Evolutionary conservation across 2,113 vertebrate genomes (phyloP), one percentile per base, ranked within the genome.

Genomic region (Bungarus multicinctus): DNA sequence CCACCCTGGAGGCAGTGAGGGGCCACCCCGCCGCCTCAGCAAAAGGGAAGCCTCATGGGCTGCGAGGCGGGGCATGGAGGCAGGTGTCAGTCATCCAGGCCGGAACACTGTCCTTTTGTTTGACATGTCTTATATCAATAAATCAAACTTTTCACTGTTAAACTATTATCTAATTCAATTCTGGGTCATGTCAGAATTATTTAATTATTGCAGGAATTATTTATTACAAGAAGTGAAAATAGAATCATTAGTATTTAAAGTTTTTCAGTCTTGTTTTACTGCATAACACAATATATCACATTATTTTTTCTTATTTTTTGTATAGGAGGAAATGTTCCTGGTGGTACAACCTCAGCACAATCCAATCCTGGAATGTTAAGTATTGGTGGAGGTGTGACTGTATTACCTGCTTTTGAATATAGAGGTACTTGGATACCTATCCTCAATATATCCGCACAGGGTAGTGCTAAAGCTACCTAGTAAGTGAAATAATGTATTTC

Each of bases 351-450:
- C 4, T 95, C 98, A 87, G 97, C 96, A 91, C 99, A 98, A 92
- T 96, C 98, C 0, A 98, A 97, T 57, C 96, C 98, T 0, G 99
- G 98, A 92, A 96, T 97, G 87, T 97, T 98, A 88, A 98, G 98
- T 53, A 97, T 97, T 90, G 96, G 98, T 9, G 98, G 98, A 39
- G 97, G 97, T 95, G 97, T 98, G 85, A 99, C 97, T 94, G 98
- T 99, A 5, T 98, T 99, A 94, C 99, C 99, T 93, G 99, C 99
- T 0, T 99, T 99, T 97, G 99, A 99, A 95, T 99, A 99, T 95
- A 98, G 99, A 53, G 99, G 99, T 85, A 99, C 98, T 89, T 99
- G 99, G 99, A 99, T 99, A 95, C 99, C 99, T 16, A 99, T 99
- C 22, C 97, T 99, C 97, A 99, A 97, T 27, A 96, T 99, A 93